Percentiles rank a stretch among this genome's conserved stretches.
These are phyloP conservation scores for Zaprionus lineosus DNA, from an alignment of 2,888 invertebrate genomes.

Conservation along the genomic window DNA sequence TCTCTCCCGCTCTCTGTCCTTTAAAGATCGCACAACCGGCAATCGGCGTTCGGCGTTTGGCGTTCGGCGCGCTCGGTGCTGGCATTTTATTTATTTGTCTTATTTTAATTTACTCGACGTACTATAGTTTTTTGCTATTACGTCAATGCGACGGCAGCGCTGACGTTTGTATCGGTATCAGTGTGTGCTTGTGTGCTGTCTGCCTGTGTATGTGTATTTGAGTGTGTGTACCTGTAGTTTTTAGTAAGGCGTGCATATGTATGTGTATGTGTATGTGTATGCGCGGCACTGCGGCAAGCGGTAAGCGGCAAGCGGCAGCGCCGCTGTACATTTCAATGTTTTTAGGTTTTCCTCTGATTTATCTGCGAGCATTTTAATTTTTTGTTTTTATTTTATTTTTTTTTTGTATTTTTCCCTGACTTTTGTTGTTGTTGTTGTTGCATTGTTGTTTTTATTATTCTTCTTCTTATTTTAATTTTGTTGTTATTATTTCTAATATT, in stretches of 20 bases:
- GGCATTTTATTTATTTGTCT: constrained; percentile 71
- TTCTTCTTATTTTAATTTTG: too few relatives aligned
- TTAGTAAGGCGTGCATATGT: constrained; percentile 32
- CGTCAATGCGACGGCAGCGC: constrained; percentile 71
- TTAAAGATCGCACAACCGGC: constrained; percentile 46
- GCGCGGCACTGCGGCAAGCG: constrained; percentile 65
- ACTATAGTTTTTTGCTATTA: constrained; percentile 68
- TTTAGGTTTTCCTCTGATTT: constrained; percentile 70
- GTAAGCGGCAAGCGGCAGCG: too few relatives aligned
- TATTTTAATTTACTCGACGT: constrained; percentile 70
- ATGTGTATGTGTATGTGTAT: constrained; percentile 26
- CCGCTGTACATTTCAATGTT: constrained; percentile 74
- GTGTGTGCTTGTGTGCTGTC: constrained; percentile 12
- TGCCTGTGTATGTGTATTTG: background rate
- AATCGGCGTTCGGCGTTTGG: constrained; percentile 16
- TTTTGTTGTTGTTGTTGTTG: constrained; percentile 44
- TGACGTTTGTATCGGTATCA: constrained; percentile 59
- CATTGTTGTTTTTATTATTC: constrained; percentile 19
- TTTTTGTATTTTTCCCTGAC: constrained; percentile 16
- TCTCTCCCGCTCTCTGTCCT: constrained; percentile 1
- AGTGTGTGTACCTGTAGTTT: constrained; percentile 3
- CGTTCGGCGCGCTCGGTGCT: constrained; percentile 12
- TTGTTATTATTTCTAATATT: constrained; percentile 58
- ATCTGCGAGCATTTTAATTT: constrained; percentile 53
- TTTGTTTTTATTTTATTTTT: constrained; percentile 22